Evolutionary conservation across 2,113 vertebrate species (phyloP).

Genomic region (Oncorhynchus clarkii): DNA sequence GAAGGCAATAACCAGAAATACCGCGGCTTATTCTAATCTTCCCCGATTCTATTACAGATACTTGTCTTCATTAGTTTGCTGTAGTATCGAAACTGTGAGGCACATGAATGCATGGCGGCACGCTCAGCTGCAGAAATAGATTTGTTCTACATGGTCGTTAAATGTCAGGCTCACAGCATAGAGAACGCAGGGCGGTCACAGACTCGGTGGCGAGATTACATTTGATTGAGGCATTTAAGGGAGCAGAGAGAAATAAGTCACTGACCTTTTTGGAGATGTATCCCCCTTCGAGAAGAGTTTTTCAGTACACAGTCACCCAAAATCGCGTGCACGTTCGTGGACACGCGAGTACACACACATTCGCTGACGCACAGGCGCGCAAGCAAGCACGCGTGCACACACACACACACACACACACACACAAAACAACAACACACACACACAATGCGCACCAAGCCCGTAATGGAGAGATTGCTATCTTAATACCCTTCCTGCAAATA

Average conservation of each 20-base stretch:
- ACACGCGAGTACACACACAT: not conserved
- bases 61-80: no score
- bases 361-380: not conserved
- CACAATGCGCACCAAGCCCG: not conserved
- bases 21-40: no score
- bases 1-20: no score
- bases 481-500: constrained; percentile 30
- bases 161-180: constrained; percentile 42
- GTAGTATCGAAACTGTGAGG: not conserved
- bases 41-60: no score
- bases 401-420: no score
- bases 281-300: not conserved
- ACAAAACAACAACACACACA: no score
- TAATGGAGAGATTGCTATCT: constrained; percentile 16
- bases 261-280: constrained; percentile 45
- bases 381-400: not conserved
- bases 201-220: constrained; percentile 24
- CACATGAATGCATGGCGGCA: not conserved
- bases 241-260: constrained; percentile 24
- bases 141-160: constrained; percentile 13
- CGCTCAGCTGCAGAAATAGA: not conserved
- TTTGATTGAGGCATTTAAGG: constrained; percentile 55
- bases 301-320: not conserved
- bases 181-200: constrained; percentile 3
- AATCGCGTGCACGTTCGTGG: not conserved